Percentiles rank a stretch among this genome's conserved stretches.
phyloP scores from a whole-genome alignment of 2,888 invertebrate genomes.

The Cerastoderma edule region DNA sequence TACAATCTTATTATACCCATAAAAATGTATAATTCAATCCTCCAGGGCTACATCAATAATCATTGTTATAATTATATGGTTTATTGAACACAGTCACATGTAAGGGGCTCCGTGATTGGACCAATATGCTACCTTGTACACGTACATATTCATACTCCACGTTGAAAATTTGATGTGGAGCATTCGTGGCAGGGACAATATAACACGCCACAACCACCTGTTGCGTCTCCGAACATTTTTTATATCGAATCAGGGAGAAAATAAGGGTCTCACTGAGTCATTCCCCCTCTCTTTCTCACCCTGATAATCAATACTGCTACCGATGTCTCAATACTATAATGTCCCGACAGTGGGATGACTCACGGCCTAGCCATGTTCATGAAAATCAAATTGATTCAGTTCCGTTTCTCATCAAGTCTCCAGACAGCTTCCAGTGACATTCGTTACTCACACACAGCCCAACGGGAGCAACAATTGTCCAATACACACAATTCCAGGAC shows the following conservation, averaged over 20 bases:
- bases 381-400: conserved; percentile 40
- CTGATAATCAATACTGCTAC: conserved; percentile 27
- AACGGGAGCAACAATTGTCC: conserved; percentile 13
- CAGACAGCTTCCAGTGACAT: conserved; percentile 17
- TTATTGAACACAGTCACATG: too few relatives aligned
- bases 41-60: too few relatives aligned
- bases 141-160: not conserved
- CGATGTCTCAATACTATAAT: conserved; percentile 31
- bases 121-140: not conserved
- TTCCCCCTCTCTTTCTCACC: not conserved
- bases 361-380: conserved; percentile 28
- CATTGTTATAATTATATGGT: too few relatives aligned
- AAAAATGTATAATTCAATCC: too few relatives aligned
- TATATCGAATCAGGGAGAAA: not conserved
- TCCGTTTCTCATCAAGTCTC: conserved; percentile 13
- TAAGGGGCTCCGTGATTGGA: not conserved
- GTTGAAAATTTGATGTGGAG: conserved; percentile 23
- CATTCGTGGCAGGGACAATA: conserved; percentile 13
- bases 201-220: conserved; percentile 29
- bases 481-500: conserved; percentile 2
- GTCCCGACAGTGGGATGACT: conserved; percentile 32
- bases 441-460: not conserved
- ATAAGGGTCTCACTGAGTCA: conserved; percentile 25
- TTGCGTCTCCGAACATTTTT: conserved; percentile 11
- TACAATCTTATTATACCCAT: too few relatives aligned